phyloP scores from a whole-genome alignment of 2,888 invertebrate genomes.

The Trachelus troglodyta region DNA sequence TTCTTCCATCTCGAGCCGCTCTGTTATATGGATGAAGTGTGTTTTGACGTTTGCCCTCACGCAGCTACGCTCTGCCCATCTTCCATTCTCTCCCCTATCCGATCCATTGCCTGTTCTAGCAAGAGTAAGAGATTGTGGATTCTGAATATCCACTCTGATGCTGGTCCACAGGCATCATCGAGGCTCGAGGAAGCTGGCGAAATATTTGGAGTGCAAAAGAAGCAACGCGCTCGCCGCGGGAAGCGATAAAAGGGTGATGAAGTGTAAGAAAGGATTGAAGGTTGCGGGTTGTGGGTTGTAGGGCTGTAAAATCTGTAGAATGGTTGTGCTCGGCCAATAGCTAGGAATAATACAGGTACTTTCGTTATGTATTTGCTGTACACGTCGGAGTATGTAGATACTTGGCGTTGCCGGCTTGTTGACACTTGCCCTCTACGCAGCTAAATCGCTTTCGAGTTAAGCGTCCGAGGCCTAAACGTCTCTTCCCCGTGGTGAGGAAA shows the following conservation, averaged over 20 bases:
- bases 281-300: no score
- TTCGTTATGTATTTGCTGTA: background rate
- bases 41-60: conserved; percentile 63
- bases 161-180: no score
- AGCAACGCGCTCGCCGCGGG: no score
- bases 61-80: conserved; percentile 36
- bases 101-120: background rate
- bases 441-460: conserved; percentile 60
- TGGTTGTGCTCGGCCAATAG: no score
- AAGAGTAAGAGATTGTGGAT: no score
- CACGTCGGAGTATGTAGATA: conserved; percentile 37
- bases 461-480: conserved; percentile 54
- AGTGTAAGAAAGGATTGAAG: no score
- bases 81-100: conserved; percentile 24
- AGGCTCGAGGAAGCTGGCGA: no score
- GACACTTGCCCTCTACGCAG: conserved; percentile 61
- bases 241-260: no score
- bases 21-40: conserved; percentile 54
- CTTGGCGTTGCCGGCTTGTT: conserved; percentile 55
- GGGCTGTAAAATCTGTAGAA: no score
- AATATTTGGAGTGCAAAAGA: no score
- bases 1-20: background rate
- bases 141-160: no score
- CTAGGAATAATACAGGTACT: no score
- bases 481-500: conserved; percentile 55